Evolutionary conservation across 2,113 vertebrate species (phyloP).

Genomic region (Chamaea fasciata): DNA sequence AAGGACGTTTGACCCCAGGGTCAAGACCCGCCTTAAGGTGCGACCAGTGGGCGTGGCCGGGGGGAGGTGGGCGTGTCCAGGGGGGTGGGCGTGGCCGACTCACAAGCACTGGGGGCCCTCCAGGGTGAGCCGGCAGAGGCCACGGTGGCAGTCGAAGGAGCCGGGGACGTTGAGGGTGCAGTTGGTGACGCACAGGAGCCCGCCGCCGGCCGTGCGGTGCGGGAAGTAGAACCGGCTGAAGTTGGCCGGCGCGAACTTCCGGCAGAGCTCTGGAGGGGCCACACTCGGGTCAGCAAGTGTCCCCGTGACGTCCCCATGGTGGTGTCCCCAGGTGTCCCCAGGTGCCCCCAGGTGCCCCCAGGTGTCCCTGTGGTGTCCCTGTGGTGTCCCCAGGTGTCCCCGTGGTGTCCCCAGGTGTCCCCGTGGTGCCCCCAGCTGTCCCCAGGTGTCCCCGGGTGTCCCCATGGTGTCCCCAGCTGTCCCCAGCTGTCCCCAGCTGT

Average conservation of each 20-base stretch:
- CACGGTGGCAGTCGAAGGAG: background rate
- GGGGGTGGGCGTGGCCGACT: background rate
- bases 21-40: too few relatives aligned
- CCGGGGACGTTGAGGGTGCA: background rate
- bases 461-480: too few relatives aligned
- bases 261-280: background rate
- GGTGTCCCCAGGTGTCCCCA: too few relatives aligned
- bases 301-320: too few relatives aligned
- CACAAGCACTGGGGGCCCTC: background rate
- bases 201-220: background rate
- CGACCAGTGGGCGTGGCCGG: background rate
- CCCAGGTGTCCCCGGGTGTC: too few relatives aligned
- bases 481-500: too few relatives aligned
- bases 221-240: background rate
- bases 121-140: background rate
- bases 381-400: too few relatives aligned
- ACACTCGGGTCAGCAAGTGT: background rate
- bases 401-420: too few relatives aligned
- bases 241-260: background rate
- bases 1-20: rapidly evolving
- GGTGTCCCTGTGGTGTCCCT: too few relatives aligned
- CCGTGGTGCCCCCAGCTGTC: too few relatives aligned
- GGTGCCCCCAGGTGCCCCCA: too few relatives aligned
- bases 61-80: background rate
- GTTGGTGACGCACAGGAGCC: background rate